Percentiles rank a stretch among this genome's conserved stretches.
These are phyloP conservation scores for Drosophila acutilabella DNA, from an alignment of 2,888 invertebrate species.

Conservation along the genomic window DNA sequence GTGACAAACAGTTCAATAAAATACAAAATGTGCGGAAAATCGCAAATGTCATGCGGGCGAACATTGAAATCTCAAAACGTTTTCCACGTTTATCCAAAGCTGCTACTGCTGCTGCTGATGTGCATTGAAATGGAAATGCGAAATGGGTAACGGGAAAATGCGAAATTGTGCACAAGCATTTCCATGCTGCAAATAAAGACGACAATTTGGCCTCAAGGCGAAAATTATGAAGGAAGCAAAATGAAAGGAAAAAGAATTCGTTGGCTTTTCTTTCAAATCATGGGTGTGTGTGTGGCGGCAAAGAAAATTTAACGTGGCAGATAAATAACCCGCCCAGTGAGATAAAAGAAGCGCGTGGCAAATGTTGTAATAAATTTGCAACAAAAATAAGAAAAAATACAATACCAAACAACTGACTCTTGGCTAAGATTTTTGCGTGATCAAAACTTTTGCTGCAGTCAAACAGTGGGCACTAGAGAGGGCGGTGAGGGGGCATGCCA, in stretches of 20 bases:
- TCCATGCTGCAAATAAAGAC: conserved; percentile 78
- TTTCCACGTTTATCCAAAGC: conserved; percentile 62
- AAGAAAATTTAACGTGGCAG: conserved; percentile 81
- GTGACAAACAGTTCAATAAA: conserved; percentile 82
- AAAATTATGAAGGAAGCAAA: conserved; percentile 72
- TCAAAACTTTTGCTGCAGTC: conserved; percentile 60
- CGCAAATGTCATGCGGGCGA: conserved; percentile 73
- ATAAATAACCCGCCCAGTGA: conserved; percentile 81
- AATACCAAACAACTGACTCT: conserved; percentile 57
- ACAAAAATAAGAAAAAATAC: conserved; percentile 54
- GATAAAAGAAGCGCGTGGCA: conserved; percentile 66
- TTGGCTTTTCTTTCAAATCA: background rate
- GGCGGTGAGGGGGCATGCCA: conserved; percentile 3
- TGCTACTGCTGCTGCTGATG: conserved; percentile 46
- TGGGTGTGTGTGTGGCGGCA: conserved; percentile 26
- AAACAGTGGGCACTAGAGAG: background rate
- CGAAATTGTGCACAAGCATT: conserved; percentile 66
- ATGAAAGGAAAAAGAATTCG: conserved; percentile 30
- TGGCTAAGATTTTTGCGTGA: conserved; percentile 56
- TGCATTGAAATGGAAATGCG: conserved; percentile 77
- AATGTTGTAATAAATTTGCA: conserved; percentile 78
- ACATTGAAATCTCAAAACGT: conserved; percentile 68
- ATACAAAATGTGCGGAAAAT: conserved; percentile 83
- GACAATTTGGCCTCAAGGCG: conserved; percentile 78
- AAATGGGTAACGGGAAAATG: conserved; percentile 50